A percentile compares a stretch with the other conserved stretches of the same genome.
Conservation (phyloP, 2,113 vertebrate species). For the Anseranas semipalmata region DNA sequence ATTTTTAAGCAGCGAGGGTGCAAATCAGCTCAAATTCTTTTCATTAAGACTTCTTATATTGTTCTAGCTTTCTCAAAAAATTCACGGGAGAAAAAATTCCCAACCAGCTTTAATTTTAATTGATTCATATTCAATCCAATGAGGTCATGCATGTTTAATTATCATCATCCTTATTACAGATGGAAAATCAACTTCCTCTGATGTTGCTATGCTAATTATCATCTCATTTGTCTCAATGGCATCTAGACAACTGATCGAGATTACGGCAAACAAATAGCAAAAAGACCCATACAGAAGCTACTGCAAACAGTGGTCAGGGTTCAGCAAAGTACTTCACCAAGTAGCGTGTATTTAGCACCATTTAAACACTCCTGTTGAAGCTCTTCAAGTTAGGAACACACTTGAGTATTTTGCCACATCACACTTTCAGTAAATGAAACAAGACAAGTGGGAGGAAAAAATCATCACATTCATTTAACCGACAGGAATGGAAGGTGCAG, state of each 20-base stretch:
- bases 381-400: neutral
- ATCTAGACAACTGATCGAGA: neutral
- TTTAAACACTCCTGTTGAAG: neutral
- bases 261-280: neutral
- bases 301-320: neutral
- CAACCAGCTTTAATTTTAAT: slow-evolving; percentile 48
- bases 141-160: slow-evolving; percentile 66
- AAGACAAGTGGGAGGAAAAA: neutral
- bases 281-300: neutral
- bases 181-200: slow-evolving; percentile 66
- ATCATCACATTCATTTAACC: neutral
- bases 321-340: neutral
- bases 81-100: slow-evolving; percentile 5
- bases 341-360: neutral
- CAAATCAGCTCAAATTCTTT: neutral
- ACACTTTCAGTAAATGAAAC: neutral
- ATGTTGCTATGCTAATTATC: slow-evolving; percentile 55
- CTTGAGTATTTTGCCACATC: neutral
- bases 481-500: neutral
- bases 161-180: slow-evolving; percentile 54
- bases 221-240: slow-evolving; percentile 46
- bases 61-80: neutral
- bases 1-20: neutral
- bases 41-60: neutral
- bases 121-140: slow-evolving; percentile 46